A percentile compares a stretch with the other conserved stretches of the same genome.
Evolutionary conservation across 2,888 invertebrate species (phyloP).

Genomic region (Mactromeris polynyma): DNA sequence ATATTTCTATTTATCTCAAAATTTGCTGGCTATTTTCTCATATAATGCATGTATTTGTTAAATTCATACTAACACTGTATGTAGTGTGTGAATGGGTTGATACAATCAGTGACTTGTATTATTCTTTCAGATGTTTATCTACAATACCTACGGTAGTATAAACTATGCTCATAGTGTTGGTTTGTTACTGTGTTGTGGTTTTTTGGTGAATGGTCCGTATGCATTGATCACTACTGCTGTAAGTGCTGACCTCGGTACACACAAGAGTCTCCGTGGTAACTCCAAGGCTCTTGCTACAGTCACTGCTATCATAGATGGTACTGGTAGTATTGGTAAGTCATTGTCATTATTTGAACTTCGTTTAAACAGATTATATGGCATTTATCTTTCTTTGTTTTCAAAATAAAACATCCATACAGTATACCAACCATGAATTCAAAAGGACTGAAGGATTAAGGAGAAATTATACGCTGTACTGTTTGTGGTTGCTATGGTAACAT

Average conservation of each 20-base stretch:
- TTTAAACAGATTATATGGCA: too few relatives aligned
- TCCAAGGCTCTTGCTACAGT: constrained; percentile 97
- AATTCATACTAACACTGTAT: too few relatives aligned
- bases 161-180: constrained; percentile 76
- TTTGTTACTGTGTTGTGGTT: constrained; percentile 92
- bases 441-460: too few relatives aligned
- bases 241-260: constrained; percentile 96
- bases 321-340: constrained; percentile 92
- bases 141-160: constrained; percentile 91
- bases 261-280: constrained; percentile 94
- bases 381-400: too few relatives aligned
- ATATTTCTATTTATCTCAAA: too few relatives aligned
- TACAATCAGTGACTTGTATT: too few relatives aligned
- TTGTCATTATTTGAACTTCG: neutral
- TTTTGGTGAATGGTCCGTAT: constrained; percentile 97
- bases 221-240: constrained; percentile 98
- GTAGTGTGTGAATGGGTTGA: too few relatives aligned
- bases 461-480: neutral
- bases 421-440: too few relatives aligned
- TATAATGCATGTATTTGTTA: too few relatives aligned
- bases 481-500: neutral
- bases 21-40: too few relatives aligned
- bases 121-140: constrained; percentile 91
- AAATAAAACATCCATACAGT: too few relatives aligned
- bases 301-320: constrained; percentile 99